phyloP scores from a whole-genome alignment of 2,888 invertebrate species.

The Parnassius orleans region DNA sequence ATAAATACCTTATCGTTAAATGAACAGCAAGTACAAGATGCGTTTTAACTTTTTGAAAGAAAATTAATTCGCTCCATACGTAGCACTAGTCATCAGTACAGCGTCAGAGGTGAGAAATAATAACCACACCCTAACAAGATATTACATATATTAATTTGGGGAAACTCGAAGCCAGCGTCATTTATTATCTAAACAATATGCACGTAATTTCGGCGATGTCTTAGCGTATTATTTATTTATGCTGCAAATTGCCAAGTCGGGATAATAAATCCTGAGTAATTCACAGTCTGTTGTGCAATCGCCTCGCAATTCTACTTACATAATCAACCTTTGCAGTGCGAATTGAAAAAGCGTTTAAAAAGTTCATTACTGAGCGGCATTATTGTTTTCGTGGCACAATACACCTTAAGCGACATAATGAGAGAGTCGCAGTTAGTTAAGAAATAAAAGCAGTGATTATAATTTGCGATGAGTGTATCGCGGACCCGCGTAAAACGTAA shows the following conservation, averaged over 20 bases:
- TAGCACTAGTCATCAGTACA: not conserved
- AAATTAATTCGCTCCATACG: no score
- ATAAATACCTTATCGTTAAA: no score
- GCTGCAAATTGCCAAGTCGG: slow-evolving; percentile 42
- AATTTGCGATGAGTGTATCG: slow-evolving; percentile 47
- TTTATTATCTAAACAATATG: slow-evolving; percentile 27
- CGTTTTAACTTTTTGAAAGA: no score
- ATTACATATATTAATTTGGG: slow-evolving; percentile 25
- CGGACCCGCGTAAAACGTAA: slow-evolving; percentile 49
- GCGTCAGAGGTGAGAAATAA: not conserved
- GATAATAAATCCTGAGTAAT: slow-evolving; percentile 53
- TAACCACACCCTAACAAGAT: not conserved
- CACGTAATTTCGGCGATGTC: slow-evolving; percentile 11
- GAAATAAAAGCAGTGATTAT: slow-evolving; percentile 74
- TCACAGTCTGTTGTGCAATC: slow-evolving; percentile 59
- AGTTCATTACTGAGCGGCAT: slow-evolving; percentile 69
- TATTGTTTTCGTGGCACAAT: slow-evolving; percentile 70
- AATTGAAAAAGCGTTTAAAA: slow-evolving; percentile 68
- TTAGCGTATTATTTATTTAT: slow-evolving; percentile 35
- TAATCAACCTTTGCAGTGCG: slow-evolving; percentile 58
- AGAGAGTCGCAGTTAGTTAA: slow-evolving; percentile 72
- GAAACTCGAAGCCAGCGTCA: slow-evolving; percentile 32
- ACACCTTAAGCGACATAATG: slow-evolving; percentile 72
- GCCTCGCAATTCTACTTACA: slow-evolving; percentile 60
- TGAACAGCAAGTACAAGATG: no score